Conservation (phyloP, 2,113 vertebrate genomes). For the Paramormyrops kingsleyae region DNA sequence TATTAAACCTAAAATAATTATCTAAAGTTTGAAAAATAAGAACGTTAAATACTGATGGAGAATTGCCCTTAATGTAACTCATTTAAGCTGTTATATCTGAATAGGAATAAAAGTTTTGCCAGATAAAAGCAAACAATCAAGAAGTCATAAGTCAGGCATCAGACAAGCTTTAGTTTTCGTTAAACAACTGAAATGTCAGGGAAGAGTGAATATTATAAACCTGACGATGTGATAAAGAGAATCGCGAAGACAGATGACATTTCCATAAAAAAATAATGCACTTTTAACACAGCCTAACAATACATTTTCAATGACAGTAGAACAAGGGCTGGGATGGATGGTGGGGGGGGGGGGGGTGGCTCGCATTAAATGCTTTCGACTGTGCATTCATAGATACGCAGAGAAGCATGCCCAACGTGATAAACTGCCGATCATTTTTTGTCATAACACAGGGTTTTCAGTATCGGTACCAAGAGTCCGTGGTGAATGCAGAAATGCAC, state of each 20-base stretch:
- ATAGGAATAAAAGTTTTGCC: neutral
- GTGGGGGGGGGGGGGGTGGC: neutral
- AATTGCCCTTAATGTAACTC: neutral
- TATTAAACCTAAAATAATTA: constrained; percentile 7
- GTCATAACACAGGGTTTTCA: neutral
- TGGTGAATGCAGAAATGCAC: neutral
- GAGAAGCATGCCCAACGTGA: neutral
- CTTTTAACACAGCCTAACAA: neutral
- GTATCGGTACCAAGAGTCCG: neutral
- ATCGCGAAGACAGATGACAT: neutral
- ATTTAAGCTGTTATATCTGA: neutral
- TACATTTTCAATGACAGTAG: neutral
- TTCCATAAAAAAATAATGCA: neutral
- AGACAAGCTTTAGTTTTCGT: neutral
- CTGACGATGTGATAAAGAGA: neutral
- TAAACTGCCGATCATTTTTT: neutral
- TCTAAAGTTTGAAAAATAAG: neutral
- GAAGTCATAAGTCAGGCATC: neutral
- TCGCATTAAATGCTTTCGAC: neutral
- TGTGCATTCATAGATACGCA: neutral
- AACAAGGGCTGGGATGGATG: neutral
- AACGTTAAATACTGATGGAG: neutral
- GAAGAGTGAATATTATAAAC: neutral
- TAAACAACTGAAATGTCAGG: neutral
- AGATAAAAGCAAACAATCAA: neutral